Base-by-base conservation (phyloP, 1,140 invertebrate genomes). In the Lepidurus arcticus region DNA sequence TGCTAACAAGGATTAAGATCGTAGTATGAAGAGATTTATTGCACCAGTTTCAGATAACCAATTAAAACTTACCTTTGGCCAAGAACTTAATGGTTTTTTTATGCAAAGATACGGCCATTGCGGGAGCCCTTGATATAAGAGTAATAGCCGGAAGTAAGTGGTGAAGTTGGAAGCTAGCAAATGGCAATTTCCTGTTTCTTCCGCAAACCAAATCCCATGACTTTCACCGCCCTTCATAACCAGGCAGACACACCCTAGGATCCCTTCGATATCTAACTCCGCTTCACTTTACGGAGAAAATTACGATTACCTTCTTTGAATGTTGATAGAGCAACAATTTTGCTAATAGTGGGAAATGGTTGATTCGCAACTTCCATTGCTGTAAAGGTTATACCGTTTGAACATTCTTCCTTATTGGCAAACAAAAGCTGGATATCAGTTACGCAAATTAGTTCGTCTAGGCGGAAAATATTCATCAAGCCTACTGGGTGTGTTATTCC, bases 401-500 rank as follows among this genome's bases (percentile, higher is more conserved):
- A 21, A 21, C 53, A 4, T 9, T 65, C 53, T 16, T 21, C 13
- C 16, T 47, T 10, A 16, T 21, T 65, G 7, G 16, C 53, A 7
- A 65, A 65, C 53, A 65, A 65, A n/a, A 13, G 53, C 13, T 65
- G 53, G 6, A 7, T 65, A 16, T 21, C 53, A n/a, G 21, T 21
- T 4, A 65, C 53, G 13, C 53, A 65, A 16, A 7, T 65, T 65
- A 78, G 47, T 13, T 78, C 78, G n/a, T 44, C 75, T 11, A 78
- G 4, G 4, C 44, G 13, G 73, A 47, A 75, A 13, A 78, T 78
- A 1, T 43, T 34, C 78, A 78, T 78, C 75, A 47, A 75, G 7
- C 78, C 78, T 10, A 78, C 78, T 7, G 78, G 78, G 34, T 78
- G 75, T 8, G 34, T 47, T 24, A 26, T 9, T 75, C 73, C 78